Evolutionary conservation across 2,797 vertebrate genomes (phyloP).

Genomic region (Helarctos malayanus): DNA sequence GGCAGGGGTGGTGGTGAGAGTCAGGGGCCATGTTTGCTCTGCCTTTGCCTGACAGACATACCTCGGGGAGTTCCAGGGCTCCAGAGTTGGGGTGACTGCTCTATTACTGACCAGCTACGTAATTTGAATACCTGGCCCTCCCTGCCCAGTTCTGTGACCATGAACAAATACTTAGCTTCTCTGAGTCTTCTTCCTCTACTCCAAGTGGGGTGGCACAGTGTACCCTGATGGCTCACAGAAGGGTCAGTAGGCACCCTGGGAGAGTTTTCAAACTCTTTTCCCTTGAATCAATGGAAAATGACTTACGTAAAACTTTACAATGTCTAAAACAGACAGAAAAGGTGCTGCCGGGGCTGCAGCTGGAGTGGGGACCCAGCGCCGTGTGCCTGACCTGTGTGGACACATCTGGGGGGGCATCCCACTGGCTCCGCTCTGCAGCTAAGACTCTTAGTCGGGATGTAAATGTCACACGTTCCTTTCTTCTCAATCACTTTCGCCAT

Average conservation of each 20-base stretch:
- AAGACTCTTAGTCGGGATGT: background rate
- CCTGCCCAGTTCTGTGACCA: background rate
- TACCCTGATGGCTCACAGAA: background rate
- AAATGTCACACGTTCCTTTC: background rate
- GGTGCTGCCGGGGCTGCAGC: background rate
- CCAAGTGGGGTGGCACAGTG: background rate
- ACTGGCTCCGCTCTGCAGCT: background rate
- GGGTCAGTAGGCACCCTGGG: background rate
- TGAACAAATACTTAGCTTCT: background rate
- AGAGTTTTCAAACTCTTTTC: background rate
- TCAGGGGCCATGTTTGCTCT: background rate
- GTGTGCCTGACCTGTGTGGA: background rate
- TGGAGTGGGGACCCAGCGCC: background rate
- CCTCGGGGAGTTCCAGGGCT: background rate
- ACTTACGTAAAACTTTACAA: background rate
- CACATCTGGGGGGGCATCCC: fast-evolving
- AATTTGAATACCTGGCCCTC: background rate
- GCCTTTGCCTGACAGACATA: background rate
- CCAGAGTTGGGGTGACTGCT: background rate
- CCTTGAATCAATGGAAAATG: background rate
- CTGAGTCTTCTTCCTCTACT: background rate
- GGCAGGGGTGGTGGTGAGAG: background rate
- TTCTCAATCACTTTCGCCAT: background rate
- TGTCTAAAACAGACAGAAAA: background rate
- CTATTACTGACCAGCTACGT: background rate